Evolutionary conservation across 2,888 invertebrate species (phyloP).

Genomic region (Sialis lutaria): DNA sequence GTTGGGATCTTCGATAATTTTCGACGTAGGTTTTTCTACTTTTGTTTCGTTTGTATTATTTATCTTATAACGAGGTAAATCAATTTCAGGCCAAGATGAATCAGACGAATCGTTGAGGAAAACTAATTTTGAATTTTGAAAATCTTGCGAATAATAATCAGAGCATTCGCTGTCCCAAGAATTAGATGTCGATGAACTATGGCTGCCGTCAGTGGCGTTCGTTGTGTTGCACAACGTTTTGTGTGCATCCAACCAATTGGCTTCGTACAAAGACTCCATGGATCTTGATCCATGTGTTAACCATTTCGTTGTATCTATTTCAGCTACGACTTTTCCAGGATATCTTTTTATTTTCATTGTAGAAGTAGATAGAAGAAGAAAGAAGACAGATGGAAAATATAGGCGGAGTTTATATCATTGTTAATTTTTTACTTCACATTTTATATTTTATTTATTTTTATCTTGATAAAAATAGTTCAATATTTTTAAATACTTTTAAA

Average conservation of each 20-base stretch:
- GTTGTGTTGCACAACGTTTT: constrained; percentile 19
- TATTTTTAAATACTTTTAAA: no score
- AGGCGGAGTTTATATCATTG: no score
- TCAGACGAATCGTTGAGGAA: no score
- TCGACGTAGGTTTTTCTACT: background rate
- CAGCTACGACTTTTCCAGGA: constrained; percentile 60
- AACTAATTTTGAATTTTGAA: no score
- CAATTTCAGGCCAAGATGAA: no score
- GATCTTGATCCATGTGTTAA: constrained; percentile 47
- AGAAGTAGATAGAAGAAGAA: background rate
- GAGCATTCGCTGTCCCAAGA: constrained; percentile 11
- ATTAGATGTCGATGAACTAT: constrained; percentile 9
- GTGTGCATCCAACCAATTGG: constrained; percentile 67
- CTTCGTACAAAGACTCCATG: constrained; percentile 58
- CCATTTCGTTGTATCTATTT: constrained; percentile 27
- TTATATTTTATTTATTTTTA: no score
- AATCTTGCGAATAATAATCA: no score
- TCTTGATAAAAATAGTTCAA: no score
- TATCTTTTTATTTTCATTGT: constrained; percentile 70
- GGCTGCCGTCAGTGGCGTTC: constrained; percentile 7
- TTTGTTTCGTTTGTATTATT: background rate
- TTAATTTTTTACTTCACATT: no score
- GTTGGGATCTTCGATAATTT: background rate
- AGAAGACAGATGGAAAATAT: background rate
- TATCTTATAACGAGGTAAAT: no score